phyloP scores from a whole-genome alignment of 2,888 invertebrate species.

The Himalopsyche japonica region DNA sequence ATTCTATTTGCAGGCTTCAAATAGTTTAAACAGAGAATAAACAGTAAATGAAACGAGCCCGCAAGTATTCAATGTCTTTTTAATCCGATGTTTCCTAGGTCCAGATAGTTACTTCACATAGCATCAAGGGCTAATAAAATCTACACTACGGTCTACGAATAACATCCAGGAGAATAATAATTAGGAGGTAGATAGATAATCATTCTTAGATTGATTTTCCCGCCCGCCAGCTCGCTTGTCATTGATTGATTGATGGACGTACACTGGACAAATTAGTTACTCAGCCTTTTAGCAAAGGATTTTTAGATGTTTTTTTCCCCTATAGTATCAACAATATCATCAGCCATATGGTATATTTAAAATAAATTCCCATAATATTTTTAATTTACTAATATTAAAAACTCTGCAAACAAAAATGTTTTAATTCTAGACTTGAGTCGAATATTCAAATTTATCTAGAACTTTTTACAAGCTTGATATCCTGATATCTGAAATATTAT shows the following conservation, averaged over 20 bases:
- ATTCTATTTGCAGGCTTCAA: too few species aligned
- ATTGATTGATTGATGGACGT: background rate
- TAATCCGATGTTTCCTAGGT: background rate
- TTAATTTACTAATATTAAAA: too few species aligned
- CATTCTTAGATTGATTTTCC: background rate
- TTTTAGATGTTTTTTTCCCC: background rate
- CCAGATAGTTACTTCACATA: background rate
- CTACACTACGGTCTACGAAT: background rate
- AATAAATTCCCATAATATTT: too few species aligned
- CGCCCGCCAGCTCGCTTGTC: background rate
- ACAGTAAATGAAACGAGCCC: background rate
- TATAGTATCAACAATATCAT: too few species aligned
- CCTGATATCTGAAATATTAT: too few species aligned
- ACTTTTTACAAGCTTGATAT: too few species aligned
- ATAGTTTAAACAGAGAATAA: too few species aligned
- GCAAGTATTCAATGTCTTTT: background rate
- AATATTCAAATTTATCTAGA: too few species aligned
- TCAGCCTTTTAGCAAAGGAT: background rate
- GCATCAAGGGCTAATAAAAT: background rate
- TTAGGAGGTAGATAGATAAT: background rate
- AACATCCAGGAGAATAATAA: background rate
- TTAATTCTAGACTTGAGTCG: too few species aligned
- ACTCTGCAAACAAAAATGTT: too few species aligned
- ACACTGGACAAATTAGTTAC: background rate
- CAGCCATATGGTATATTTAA: too few species aligned